These are phyloP conservation scores for Tragelaphus imberbis DNA, from an alignment of 2,113 vertebrate genomes.

Conservation along the genomic window DNA sequence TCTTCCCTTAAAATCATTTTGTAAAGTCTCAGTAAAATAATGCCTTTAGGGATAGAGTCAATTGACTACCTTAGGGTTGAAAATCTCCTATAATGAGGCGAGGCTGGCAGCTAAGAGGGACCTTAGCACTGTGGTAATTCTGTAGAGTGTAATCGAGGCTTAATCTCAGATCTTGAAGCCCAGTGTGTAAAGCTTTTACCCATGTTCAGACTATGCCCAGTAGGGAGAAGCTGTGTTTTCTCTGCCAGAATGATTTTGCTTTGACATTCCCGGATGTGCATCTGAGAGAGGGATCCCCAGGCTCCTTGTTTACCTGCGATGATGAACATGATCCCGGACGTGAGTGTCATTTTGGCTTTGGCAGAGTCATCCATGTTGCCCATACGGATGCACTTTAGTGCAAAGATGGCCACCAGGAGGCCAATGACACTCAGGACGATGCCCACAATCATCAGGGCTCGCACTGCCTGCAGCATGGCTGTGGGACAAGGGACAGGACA, in stretches of 20 bases:
- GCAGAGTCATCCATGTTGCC: constrained; percentile 89
- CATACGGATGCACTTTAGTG: constrained; percentile 91
- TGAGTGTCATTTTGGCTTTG: constrained; percentile 92
- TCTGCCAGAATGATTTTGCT: neutral
- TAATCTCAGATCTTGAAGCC: neutral
- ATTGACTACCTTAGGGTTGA: neutral
- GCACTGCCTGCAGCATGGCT: constrained; percentile 91
- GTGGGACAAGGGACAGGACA: neutral
- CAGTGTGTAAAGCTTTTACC: neutral
- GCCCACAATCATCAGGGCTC: constrained; percentile 91
- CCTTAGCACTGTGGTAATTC: neutral
- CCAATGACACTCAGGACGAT: constrained; percentile 87
- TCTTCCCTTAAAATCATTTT: constrained; percentile 16
- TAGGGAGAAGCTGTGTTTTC: neutral
- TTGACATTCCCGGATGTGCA: neutral
- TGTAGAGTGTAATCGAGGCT: neutral
- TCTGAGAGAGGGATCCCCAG: neutral
- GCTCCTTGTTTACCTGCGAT: constrained; percentile 80
- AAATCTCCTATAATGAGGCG: neutral
- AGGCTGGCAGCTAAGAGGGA: neutral
- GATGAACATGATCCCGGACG: constrained; percentile 88
- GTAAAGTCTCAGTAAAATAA: neutral
- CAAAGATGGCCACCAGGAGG: constrained; percentile 85
- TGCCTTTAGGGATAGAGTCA: neutral
- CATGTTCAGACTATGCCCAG: neutral